Evolutionary conservation across 1,140 invertebrate genomes (phyloP).

Genomic region (Drosophila leontia): DNA sequence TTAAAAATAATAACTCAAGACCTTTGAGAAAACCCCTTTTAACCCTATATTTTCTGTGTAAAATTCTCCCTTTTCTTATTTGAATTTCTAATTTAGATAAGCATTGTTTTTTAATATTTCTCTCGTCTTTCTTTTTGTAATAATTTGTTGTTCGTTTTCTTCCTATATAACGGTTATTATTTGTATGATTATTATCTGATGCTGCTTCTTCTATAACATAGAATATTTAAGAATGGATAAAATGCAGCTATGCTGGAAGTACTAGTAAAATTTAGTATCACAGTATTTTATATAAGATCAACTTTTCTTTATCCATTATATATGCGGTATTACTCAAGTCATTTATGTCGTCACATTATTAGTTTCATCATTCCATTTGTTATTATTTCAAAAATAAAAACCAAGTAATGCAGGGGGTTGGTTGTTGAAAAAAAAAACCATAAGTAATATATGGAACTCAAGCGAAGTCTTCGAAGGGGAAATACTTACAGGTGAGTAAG

Average conservation of each 20-base stretch:
- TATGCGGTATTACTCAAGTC: constrained; percentile 47
- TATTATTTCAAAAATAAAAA: constrained; percentile 32
- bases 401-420: constrained; percentile 24
- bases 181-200: constrained; percentile 44
- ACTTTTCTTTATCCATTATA: constrained; percentile 65
- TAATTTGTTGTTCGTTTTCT: constrained; percentile 23
- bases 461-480: background rate
- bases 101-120: constrained; percentile 8
- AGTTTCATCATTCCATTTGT: constrained; percentile 1
- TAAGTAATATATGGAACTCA: constrained; percentile 10
- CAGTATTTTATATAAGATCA: constrained; percentile 85
- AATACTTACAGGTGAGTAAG: background rate
- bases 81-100: constrained; percentile 46
- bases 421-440: constrained; percentile 15
- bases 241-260: constrained; percentile 85
- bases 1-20: constrained; percentile 4
- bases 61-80: constrained; percentile 34
- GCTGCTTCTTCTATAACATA: constrained; percentile 61
- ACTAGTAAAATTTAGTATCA: constrained; percentile 85
- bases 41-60: constrained; percentile 23
- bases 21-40: constrained; percentile 22
- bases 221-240: constrained; percentile 85
- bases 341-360: constrained; percentile 39
- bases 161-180: constrained; percentile 36
- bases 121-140: constrained; percentile 3